Evolutionary conservation across 2,797 vertebrate genomes (phyloP).

Genomic region (Buceros bicornis): DNA sequence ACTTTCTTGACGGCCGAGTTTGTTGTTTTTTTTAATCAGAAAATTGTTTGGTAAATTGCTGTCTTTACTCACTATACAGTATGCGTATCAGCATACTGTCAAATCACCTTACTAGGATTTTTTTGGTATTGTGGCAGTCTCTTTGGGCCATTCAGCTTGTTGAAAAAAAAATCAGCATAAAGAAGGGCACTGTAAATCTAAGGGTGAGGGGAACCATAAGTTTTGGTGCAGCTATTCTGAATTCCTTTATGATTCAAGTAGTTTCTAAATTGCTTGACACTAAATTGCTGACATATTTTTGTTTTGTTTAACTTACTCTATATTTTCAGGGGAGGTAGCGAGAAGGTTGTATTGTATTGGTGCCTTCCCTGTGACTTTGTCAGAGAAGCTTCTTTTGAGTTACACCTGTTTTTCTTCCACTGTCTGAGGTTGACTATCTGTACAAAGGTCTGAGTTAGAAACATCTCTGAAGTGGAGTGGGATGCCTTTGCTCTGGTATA

Average conservation of each 20-base stretch:
- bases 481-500: background rate
- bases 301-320: background rate
- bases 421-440: background rate
- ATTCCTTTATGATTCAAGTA: background rate
- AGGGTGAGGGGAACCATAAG: background rate
- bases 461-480: background rate
- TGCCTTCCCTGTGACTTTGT: background rate
- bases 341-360: background rate
- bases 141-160: background rate
- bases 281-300: background rate
- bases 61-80: background rate
- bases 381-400: background rate
- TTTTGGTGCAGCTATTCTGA: background rate
- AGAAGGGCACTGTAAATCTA: background rate
- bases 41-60: background rate
- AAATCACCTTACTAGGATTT: background rate
- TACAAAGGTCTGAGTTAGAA: background rate
- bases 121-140: background rate
- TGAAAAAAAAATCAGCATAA: background rate
- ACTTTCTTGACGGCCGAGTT: background rate
- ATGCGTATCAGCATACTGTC: background rate
- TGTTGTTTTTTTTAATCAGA: background rate
- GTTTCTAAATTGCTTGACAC: background rate
- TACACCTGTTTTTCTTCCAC: background rate
- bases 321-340: background rate